Conservation (phyloP, 2,797 vertebrate species). For the Lepus townsendii region DNA sequence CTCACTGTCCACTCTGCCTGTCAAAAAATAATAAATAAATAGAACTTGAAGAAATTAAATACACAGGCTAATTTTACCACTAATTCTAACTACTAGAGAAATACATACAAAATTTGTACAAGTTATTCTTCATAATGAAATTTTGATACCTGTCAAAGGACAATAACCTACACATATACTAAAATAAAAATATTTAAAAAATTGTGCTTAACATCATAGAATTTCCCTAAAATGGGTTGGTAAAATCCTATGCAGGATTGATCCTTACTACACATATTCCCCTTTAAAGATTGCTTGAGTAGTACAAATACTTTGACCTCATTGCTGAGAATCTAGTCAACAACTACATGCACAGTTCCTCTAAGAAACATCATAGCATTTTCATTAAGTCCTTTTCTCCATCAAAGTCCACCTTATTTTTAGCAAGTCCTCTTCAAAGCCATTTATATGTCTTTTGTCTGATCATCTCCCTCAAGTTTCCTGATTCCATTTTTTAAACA, state of each 20-base stretch:
- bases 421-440: too few relatives aligned
- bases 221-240: conserved; percentile 37
- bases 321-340: neutral
- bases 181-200: conserved; percentile 46
- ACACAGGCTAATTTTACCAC: neutral
- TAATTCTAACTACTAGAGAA: neutral
- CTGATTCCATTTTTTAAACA: too few relatives aligned
- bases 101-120: too few relatives aligned
- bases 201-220: conserved; percentile 67
- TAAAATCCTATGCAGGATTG: conserved; percentile 36
- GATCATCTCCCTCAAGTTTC: too few relatives aligned
- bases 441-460: too few relatives aligned
- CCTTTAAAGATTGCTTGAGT: conserved; percentile 26
- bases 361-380: conserved; percentile 45
- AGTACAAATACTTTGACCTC: neutral
- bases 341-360: neutral
- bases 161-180: conserved; percentile 59
- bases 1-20: too few relatives aligned
- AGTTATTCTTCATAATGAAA: conserved; percentile 21
- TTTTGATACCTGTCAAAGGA: conserved; percentile 53
- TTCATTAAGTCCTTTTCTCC: neutral
- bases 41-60: conserved; percentile 62
- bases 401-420: neutral
- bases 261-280: neutral
- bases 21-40: too few relatives aligned